These are phyloP conservation scores for Oscheius sp. DNA, from an alignment of 2,888 invertebrate species.

Conservation along the genomic window DNA sequence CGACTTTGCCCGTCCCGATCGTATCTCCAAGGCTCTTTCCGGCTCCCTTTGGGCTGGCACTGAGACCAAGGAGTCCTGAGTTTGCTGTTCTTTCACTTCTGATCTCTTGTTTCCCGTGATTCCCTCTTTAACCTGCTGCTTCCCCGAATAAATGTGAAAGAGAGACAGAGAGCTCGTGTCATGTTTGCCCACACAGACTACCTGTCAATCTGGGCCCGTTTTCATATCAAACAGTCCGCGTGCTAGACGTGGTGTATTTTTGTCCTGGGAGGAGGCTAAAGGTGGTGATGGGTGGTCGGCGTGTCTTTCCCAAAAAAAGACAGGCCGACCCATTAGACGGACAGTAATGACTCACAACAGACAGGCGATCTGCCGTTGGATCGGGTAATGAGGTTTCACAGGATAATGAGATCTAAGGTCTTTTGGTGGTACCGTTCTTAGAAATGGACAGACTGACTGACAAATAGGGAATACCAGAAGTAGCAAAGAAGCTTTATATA, in stretches of 20 bases:
- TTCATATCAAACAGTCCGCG: constrained; percentile 29
- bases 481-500: no score
- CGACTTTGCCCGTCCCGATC: constrained; percentile 55
- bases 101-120: constrained; percentile 21
- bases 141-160: constrained; percentile 3
- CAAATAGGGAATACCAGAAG: no score
- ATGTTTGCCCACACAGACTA: constrained; percentile 14
- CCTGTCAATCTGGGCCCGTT: constrained; percentile 25
- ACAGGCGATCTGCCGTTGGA: no score
- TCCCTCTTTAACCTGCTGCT: constrained; percentile 21
- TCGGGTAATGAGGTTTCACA: no score
- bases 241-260: constrained; percentile 8
- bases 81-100: constrained; percentile 23
- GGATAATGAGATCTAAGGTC: no score
- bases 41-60: constrained; percentile 59
- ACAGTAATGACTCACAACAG: constrained; percentile 29
- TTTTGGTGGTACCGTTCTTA: not conserved
- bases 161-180: not conserved
- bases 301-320: not conserved
- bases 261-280: constrained; percentile 11
- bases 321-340: constrained; percentile 26
- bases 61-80: constrained; percentile 43
- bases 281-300: constrained; percentile 20
- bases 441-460: not conserved
- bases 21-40: constrained; percentile 54